Evolutionary conservation across 1,140 invertebrate genomes (phyloP).

Genomic region (Akabosia matsudoensis): DNA sequence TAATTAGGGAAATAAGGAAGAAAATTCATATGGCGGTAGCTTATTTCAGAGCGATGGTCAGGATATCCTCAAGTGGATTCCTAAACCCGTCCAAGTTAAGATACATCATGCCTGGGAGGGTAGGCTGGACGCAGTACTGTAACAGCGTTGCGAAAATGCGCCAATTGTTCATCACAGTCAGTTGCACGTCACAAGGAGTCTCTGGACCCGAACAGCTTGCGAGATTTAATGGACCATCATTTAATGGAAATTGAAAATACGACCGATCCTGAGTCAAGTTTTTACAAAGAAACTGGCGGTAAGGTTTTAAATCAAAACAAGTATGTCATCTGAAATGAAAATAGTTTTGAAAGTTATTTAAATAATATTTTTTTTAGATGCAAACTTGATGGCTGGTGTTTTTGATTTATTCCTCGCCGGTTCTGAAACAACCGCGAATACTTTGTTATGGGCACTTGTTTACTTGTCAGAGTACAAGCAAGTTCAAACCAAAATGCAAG

Average conservation of each 20-base stretch:
- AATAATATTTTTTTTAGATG: not conserved
- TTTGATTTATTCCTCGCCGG: not conserved
- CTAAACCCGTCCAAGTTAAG: not conserved
- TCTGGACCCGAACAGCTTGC: too few species aligned
- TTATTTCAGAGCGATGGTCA: not conserved
- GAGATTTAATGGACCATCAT: not conserved
- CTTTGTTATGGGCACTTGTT: not conserved
- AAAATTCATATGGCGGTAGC: not conserved
- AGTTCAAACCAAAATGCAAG: constrained; percentile 51
- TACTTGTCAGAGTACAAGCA: constrained; percentile 49
- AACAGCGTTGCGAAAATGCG: not conserved
- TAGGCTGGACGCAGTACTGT: not conserved
- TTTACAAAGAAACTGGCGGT: constrained; percentile 6
- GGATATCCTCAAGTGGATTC: not conserved
- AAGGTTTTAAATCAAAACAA: not conserved
- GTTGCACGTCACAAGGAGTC: not conserved
- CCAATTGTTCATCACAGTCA: not conserved
- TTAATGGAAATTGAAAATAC: not conserved
- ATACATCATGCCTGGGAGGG: not conserved
- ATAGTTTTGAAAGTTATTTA: not conserved
- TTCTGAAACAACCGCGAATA: not conserved
- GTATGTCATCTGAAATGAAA: too few species aligned
- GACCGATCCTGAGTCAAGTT: not conserved
- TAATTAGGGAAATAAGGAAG: not conserved
- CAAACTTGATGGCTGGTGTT: not conserved